Evolutionary conservation across 1,140 invertebrate genomes (phyloP).

Genomic region (Orchesella cincta): DNA sequence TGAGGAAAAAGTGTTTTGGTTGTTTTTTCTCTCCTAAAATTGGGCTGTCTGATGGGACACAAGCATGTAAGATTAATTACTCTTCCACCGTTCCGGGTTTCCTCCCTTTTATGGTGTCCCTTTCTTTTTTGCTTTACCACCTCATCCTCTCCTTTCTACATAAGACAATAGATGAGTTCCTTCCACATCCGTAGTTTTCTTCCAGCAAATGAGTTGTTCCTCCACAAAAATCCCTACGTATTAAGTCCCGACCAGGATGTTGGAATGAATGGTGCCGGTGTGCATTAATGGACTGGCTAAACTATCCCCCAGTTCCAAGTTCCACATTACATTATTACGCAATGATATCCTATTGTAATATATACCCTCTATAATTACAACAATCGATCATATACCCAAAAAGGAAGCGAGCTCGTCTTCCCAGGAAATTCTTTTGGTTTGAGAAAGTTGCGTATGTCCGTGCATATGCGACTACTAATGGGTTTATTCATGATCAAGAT

Average conservation of each 20-base stretch:
- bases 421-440: neutral
- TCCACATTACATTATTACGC: neutral
- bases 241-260: too few species aligned
- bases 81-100: constrained; percentile 16
- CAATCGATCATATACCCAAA: too few species aligned
- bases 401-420: too few species aligned
- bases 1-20: neutral
- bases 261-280: too few species aligned
- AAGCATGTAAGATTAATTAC: constrained; percentile 30
- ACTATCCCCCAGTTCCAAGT: neutral
- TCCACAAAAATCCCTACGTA: too few species aligned
- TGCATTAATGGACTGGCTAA: neutral
- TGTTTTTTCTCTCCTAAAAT: constrained; percentile 8
- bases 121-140: neutral
- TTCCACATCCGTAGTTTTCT: constrained; percentile 1
- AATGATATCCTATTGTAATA: neutral
- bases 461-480: constrained; percentile 18
- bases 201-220: neutral
- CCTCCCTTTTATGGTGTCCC: constrained; percentile 20
- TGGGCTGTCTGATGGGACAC: constrained; percentile 20
- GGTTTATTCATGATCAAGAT: constrained; percentile 28
- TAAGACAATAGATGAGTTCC: constrained; percentile 8
- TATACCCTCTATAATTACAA: too few species aligned
- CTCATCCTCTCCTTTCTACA: neutral
- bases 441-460: neutral